Conservation (phyloP, 2,113 vertebrate genomes). For the Cyphomyrus discorhynchus region DNA sequence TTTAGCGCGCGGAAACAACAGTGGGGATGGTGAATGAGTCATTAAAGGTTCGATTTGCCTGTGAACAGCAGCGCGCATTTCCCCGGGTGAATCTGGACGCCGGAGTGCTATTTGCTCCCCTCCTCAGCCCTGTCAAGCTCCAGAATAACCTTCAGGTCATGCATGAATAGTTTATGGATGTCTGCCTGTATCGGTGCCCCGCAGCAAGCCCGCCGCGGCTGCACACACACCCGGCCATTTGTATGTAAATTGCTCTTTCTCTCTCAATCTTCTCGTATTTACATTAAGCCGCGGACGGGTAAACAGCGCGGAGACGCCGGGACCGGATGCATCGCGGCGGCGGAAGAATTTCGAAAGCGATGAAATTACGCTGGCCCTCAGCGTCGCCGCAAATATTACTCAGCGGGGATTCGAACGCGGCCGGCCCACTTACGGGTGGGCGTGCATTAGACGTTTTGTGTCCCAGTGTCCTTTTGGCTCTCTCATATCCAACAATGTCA, state of each 20-base stretch:
- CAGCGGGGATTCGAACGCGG: neutral
- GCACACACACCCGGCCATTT: conserved; percentile 10
- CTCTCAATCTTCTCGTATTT: neutral
- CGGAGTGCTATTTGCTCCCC: neutral
- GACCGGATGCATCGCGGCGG: neutral
- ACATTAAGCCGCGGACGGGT: neutral
- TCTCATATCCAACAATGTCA: neutral
- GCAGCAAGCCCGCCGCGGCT: neutral
- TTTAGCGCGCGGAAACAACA: neutral
- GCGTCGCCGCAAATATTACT: neutral
- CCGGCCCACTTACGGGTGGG: neutral
- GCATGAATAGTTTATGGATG: conserved; percentile 7
- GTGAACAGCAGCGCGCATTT: neutral
- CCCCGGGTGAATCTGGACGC: neutral
- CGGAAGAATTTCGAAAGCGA: neutral
- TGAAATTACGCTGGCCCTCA: neutral
- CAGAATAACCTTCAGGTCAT: conserved; percentile 7
- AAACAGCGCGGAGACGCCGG: neutral
- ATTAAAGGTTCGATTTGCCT: neutral
- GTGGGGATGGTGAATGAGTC: neutral
- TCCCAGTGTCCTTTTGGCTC: neutral
- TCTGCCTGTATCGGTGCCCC: neutral
- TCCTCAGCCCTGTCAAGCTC: neutral
- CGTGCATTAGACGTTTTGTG: neutral
- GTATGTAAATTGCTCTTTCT: conserved; percentile 19